Conservation (phyloP, 2,888 invertebrate genomes). For the Tryphoninae sp. region DNA sequence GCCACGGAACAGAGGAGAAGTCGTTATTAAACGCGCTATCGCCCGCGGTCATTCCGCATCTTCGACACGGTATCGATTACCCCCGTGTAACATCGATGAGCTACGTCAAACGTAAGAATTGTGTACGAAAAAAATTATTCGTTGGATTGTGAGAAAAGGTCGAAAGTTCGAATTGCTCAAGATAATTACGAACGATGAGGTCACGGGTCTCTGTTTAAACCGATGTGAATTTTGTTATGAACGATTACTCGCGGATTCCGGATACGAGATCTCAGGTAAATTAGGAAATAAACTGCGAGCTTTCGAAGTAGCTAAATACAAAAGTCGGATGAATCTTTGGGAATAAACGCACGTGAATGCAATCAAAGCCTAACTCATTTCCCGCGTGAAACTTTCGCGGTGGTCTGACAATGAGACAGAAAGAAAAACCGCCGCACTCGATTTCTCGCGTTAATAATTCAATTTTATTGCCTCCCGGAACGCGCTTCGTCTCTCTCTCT, state of each 20-base stretch:
- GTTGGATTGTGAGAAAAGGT: neutral
- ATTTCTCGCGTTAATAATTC: conserved; percentile 20
- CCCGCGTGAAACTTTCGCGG: conserved; percentile 5
- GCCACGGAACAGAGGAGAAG: neutral
- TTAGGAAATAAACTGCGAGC: too few relatives aligned
- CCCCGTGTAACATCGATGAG: neutral
- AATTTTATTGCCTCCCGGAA: conserved; percentile 1
- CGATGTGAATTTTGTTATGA: too few relatives aligned
- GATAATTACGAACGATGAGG: neutral
- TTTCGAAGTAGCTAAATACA: neutral
- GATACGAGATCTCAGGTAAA: too few relatives aligned
- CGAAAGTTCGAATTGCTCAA: neutral
- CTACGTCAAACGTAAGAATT: conserved; percentile 11
- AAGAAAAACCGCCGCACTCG: conserved; percentile 7
- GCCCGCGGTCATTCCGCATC: neutral
- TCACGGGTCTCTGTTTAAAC: neutral
- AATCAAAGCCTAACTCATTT: too few relatives aligned
- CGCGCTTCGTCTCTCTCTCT: conserved; percentile 15
- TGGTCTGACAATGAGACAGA: neutral
- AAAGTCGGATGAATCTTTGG: neutral
- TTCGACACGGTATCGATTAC: conserved; percentile 47
- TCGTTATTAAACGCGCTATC: conserved; percentile 31
- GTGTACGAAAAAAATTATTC: too few relatives aligned
- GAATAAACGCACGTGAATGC: neutral
- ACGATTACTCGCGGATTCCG: too few relatives aligned